Evolutionary conservation across 2,113 vertebrate genomes (phyloP), one percentile per base, ranked within the genome.

Genomic region (Pseudolaguvia tuberculata): DNA sequence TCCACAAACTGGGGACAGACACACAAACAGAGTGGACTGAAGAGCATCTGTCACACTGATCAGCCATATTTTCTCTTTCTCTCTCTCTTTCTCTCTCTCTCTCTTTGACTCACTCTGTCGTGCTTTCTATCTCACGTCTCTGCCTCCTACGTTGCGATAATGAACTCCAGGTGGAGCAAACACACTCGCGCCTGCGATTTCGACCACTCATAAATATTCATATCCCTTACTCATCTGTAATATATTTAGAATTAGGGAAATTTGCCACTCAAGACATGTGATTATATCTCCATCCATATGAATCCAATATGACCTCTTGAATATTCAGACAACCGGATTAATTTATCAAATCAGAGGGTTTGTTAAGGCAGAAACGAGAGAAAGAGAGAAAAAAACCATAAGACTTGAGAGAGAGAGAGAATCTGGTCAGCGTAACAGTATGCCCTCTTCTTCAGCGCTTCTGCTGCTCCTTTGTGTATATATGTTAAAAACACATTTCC

Each of bases 1-100:
- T 92, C 95, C 94, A 98, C 96, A 94, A 91, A 94, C 96, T 87
- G 97, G 97, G 97, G 97, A 99, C 94, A 90, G 94, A 93, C 97
- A 96, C 94, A 93, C 91, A 93, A 95, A 94, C 88, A 10, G 53
- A 47, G 72, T 75, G 81, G 81, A 80, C 83, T 35, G 82, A 80
- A 78, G 61, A 48, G 76, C 72, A 53, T 73, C 80, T 75, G 59
- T 81, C 76, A 58, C 77, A 53, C 79, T 66, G 73, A 78, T 57
- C 80, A 82, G 79, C 74, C 80, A 80, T 81, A 55, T 82, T 23
- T 66, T 69, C 45, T 82, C 79, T 79, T 66, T 50, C 23, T 51
- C 25, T 59, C 59, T 51, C 25, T 59, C 59, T 23, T 66, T 69
- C 45, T 82, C 79, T 79, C 70, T 50, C 23, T 51, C 25, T 59